These are phyloP conservation scores for Heliconius hewitsoni DNA, from an alignment of 1,140 invertebrate genomes.

Conservation along the genomic window DNA sequence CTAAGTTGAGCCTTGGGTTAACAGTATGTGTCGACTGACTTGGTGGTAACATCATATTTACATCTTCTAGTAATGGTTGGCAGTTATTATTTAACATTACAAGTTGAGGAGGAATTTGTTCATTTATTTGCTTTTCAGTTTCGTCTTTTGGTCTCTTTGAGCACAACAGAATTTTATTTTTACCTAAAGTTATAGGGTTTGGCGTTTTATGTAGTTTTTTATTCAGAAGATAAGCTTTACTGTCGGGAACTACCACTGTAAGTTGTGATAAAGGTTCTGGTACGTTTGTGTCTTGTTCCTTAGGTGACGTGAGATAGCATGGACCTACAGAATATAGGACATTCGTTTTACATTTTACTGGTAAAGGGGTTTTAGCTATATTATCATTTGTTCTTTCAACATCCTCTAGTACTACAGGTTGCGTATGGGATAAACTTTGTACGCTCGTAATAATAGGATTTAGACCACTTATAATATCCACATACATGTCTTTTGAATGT, in stretches of 20 bases:
- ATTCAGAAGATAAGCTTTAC: conserved; percentile 20
- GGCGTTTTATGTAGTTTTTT: neutral
- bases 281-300: neutral
- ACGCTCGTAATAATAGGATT: conserved; percentile 1
- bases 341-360: neutral
- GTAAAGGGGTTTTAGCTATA: neutral
- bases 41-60: conserved; percentile 48
- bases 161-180: conserved; percentile 47
- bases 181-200: conserved; percentile 41
- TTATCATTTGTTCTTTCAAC: neutral
- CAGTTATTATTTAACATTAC: neutral
- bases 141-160: conserved; percentile 7
- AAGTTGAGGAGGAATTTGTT: neutral
- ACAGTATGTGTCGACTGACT: conserved; percentile 46
- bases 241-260: neutral
- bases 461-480: neutral
- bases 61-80: conserved; percentile 45
- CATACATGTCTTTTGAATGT: neutral
- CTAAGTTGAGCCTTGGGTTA: conserved; percentile 42
- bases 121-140: neutral
- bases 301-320: neutral
- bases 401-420: neutral
- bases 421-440: neutral
- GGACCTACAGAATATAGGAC: neutral
- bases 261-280: neutral